Conservation (phyloP, 2,113 vertebrate genomes). For the Spilogale gracilis region DNA sequence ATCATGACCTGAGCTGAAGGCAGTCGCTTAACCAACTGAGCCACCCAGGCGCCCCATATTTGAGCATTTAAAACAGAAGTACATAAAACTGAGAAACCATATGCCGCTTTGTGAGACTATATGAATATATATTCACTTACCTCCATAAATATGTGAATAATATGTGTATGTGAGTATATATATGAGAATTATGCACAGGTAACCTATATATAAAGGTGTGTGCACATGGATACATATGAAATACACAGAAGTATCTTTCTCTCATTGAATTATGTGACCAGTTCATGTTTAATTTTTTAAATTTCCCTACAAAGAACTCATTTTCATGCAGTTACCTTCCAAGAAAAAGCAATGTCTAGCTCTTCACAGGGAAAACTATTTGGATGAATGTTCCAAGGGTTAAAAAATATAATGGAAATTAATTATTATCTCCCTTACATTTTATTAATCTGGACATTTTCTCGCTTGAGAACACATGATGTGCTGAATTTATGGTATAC, state of each 20-base stretch:
- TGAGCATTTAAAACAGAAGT: constrained; percentile 9
- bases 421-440: constrained; percentile 59
- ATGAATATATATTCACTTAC: not conserved
- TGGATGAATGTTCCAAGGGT: not conserved
- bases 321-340: not conserved
- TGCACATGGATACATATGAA: not conserved
- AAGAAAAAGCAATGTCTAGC: not conserved
- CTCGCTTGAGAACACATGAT: constrained; percentile 63
- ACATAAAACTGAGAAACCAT: not conserved
- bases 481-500: constrained; percentile 72
- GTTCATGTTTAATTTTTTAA: not conserved
- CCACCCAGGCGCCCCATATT: not conserved
- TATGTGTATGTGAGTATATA: not conserved
- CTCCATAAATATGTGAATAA: not conserved
- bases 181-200: not conserved
- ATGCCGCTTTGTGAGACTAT: not conserved
- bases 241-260: not conserved
- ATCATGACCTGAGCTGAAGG: no score
- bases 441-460: constrained; percentile 77
- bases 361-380: not conserved
- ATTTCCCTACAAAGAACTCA: not conserved
- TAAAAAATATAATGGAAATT: constrained; percentile 68
- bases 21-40: no score
- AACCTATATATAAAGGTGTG: not conserved
- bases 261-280: not conserved